A percentile compares a stretch with the other conserved stretches of the same genome.
Conservation (phyloP, 2,113 vertebrate species). For the Leptocoma aspasia region DNA sequence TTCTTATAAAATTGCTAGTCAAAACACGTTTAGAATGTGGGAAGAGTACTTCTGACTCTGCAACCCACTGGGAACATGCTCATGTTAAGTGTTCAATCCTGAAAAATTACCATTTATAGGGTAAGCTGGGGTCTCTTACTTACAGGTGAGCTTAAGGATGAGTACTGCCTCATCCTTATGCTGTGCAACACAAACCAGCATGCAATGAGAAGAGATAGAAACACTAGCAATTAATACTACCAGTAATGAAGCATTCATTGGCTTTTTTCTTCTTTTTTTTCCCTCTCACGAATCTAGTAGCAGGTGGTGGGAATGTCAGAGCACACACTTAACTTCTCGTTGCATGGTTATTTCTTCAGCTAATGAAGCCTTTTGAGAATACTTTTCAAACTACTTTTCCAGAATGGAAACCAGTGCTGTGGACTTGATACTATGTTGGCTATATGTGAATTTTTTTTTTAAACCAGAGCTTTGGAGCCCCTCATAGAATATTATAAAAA, state of each 20-base stretch:
- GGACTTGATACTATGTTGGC: background rate
- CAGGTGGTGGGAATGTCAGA: conserved; percentile 29
- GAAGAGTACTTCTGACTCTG: background rate
- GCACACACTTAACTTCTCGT: background rate
- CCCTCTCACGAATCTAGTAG: background rate
- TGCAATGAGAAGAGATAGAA: background rate
- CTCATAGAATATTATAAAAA: background rate
- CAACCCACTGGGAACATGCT: background rate
- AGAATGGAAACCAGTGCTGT: background rate
- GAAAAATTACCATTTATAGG: background rate
- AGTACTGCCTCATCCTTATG: background rate
- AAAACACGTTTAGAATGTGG: background rate
- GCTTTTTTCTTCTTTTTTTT: background rate
- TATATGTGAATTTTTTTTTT: background rate
- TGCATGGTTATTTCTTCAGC: conserved; percentile 21
- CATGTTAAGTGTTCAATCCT: background rate
- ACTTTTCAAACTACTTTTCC: conserved; percentile 26
- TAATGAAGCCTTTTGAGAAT: conserved; percentile 61
- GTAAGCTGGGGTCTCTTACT: background rate
- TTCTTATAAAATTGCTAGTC: background rate
- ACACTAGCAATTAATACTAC: background rate
- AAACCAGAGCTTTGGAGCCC: background rate
- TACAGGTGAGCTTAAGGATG: background rate
- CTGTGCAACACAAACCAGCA: background rate
- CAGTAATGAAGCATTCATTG: background rate